Evolutionary conservation across 2,113 vertebrate species (phyloP).

Genomic region (Anhinga rufa): DNA sequence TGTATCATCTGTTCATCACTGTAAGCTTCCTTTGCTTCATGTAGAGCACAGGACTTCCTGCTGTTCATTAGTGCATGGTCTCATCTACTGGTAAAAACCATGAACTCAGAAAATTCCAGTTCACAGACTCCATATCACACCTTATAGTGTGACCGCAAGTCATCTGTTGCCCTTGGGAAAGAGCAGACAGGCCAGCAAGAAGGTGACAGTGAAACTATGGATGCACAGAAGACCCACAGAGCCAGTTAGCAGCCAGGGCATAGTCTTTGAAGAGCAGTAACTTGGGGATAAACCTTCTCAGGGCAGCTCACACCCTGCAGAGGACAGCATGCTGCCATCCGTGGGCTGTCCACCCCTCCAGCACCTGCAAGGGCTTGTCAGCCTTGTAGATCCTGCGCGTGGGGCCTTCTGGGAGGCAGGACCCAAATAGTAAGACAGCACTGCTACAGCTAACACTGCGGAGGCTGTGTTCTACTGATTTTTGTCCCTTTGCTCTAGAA

Average conservation of each 20-base stretch:
- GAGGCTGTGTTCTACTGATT: neutral
- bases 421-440: neutral
- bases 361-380: neutral
- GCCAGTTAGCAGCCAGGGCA: neutral
- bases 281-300: neutral
- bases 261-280: neutral
- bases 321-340: neutral
- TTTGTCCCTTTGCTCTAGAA: neutral
- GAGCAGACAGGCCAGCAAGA: neutral
- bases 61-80: neutral
- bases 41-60: neutral
- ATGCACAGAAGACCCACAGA: neutral
- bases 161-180: neutral
- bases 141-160: neutral
- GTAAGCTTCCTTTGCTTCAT: neutral
- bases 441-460: fast-evolving
- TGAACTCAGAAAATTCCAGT: neutral
- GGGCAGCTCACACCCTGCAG: neutral
- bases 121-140: neutral
- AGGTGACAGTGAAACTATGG: neutral
- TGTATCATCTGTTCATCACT: neutral
- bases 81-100: neutral
- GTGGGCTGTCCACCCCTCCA: neutral
- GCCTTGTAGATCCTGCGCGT: no score
- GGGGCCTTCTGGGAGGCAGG: neutral